Conservation (phyloP, 2,113 vertebrate species). For the Rana temporaria region DNA sequence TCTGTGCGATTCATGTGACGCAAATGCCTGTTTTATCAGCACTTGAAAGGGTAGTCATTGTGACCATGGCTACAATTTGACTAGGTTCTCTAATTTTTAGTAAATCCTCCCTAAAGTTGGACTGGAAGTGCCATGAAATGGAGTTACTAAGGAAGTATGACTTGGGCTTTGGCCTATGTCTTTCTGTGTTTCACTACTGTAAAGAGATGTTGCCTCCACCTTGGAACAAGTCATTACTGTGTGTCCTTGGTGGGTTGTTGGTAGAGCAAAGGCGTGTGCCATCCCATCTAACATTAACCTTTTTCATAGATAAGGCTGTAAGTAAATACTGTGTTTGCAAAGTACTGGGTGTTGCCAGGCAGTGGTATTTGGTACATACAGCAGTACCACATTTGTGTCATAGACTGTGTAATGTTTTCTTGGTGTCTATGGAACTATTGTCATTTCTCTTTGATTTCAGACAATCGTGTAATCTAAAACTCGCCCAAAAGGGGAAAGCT, state of each 20-base stretch:
- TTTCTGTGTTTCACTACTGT: neutral
- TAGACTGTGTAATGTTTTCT: too few species aligned
- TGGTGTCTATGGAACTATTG: too few species aligned
- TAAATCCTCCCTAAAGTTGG: too few species aligned
- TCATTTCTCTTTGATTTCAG: too few species aligned
- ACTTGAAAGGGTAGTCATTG: too few species aligned
- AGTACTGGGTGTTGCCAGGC: neutral
- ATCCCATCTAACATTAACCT: neutral
- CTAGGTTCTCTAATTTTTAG: too few species aligned
- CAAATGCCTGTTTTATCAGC: too few species aligned
- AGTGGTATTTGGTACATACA: neutral
- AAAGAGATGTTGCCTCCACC: neutral
- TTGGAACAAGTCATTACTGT: neutral
- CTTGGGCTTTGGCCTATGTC: neutral
- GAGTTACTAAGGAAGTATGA: neutral
- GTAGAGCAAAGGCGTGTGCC: slow-evolving; percentile 9
- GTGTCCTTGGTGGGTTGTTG: slow-evolving; percentile 41
- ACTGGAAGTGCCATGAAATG: too few species aligned
- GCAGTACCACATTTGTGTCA: neutral
- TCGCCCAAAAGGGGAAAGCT: too few species aligned
- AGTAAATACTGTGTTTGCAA: slow-evolving; percentile 34
- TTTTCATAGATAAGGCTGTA: slow-evolving; percentile 23
- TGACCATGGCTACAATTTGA: too few species aligned
- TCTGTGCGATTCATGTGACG: too few species aligned
- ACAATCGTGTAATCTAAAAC: too few species aligned